These are phyloP conservation scores for Platycercus adscitus DNA, from an alignment of 2,113 vertebrate genomes.

Conservation along the genomic window DNA sequence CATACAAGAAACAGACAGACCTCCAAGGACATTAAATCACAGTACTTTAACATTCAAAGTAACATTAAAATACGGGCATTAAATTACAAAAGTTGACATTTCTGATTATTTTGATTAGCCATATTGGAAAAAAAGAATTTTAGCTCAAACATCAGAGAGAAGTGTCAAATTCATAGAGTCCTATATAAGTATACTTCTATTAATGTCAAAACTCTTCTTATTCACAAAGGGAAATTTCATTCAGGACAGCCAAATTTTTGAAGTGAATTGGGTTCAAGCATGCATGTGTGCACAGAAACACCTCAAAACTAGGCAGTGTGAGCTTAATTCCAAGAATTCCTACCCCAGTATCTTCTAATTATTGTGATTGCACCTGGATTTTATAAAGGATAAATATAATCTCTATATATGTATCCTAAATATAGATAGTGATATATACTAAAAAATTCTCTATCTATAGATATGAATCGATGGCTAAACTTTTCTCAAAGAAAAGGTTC, in stretches of 20 bases:
- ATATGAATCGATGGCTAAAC: not conserved
- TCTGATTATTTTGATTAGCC: not conserved
- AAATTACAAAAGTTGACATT: not conserved
- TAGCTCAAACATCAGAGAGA: not conserved
- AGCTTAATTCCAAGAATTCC: not conserved
- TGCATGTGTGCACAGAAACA: accelerated
- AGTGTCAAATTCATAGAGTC: not conserved
- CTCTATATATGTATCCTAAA: accelerated
- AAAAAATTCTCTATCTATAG: not conserved
- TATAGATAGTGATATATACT: not conserved
- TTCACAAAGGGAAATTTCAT: not conserved
- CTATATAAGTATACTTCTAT: not conserved
- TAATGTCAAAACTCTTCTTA: not conserved
- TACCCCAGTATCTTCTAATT: not conserved
- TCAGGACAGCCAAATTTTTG: not conserved
- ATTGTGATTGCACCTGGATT: not conserved
- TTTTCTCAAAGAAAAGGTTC: not conserved
- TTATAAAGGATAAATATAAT: not conserved
- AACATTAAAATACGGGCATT: not conserved
- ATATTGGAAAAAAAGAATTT: not conserved
- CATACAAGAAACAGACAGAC: not conserved
- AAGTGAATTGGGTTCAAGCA: not conserved
- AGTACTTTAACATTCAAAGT: not conserved
- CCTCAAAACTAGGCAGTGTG: not conserved
- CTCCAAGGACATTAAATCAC: not conserved